These are phyloP conservation scores for Apis florea DNA, from an alignment of 1,140 invertebrate species.

Conservation along the genomic window DNA sequence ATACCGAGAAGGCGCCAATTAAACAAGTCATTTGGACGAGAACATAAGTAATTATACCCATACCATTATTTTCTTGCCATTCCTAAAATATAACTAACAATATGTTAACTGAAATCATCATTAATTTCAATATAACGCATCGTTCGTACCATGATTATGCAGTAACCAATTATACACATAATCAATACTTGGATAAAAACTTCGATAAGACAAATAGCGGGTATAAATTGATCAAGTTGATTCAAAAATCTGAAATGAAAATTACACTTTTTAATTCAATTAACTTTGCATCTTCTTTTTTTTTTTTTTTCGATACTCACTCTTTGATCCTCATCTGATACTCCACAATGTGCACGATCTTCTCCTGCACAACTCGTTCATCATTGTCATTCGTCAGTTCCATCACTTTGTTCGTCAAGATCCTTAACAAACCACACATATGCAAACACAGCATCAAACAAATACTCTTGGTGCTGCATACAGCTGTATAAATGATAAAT, in stretches of 20 bases:
- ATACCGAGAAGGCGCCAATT: slow-evolving; percentile 54
- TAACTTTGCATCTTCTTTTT: no score
- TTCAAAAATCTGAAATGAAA: slow-evolving; percentile 38
- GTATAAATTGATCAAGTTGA: slow-evolving; percentile 22
- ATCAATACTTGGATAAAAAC: slow-evolving; percentile 44
- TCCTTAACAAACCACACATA: slow-evolving; percentile 41
- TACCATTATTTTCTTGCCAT: slow-evolving; percentile 45
- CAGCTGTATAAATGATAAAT: slow-evolving; percentile 39
- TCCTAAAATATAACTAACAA: slow-evolving; percentile 52
- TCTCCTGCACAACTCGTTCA: neutral
- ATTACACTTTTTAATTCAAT: neutral
- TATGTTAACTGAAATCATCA: no score
- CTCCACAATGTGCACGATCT: slow-evolving; percentile 31
- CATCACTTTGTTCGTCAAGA: slow-evolving; percentile 46
- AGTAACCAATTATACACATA: slow-evolving; percentile 60
- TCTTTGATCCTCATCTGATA: slow-evolving; percentile 26
- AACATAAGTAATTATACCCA: slow-evolving; percentile 16
- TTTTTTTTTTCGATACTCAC: neutral
- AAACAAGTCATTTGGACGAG: slow-evolving; percentile 52
- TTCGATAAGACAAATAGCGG: slow-evolving; percentile 59
- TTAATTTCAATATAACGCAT: no score
- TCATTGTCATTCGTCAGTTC: neutral
- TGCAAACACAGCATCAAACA: slow-evolving; percentile 49
- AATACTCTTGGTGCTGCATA: slow-evolving; percentile 23
- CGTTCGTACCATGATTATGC: slow-evolving; percentile 41